Evolutionary conservation across 30 jellyfish, hydroid and myxozoan species (phyloP).

Genomic region (Hydractinia echinata): DNA sequence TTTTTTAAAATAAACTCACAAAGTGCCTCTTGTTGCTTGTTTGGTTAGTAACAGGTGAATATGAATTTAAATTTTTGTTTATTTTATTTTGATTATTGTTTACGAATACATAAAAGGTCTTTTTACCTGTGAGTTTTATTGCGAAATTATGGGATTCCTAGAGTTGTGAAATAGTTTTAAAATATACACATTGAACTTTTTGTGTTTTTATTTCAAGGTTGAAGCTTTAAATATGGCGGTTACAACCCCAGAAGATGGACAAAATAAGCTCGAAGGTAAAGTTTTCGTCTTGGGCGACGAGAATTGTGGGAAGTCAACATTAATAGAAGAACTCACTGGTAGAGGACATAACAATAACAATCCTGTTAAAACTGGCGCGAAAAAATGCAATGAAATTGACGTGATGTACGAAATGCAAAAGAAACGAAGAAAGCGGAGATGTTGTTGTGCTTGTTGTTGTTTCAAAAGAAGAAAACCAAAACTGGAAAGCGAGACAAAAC

Average conservation of each 20-base stretch:
- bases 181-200: too few species aligned
- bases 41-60: too few species aligned
- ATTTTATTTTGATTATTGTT: too few species aligned
- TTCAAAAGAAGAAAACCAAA: neutral
- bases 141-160: too few species aligned
- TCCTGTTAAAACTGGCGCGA: neutral
- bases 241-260: neutral
- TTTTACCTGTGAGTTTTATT: too few species aligned
- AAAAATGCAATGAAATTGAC: neutral
- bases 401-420: neutral
- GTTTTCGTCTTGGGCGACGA: constrained; percentile 17
- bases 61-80: too few species aligned
- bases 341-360: neutral
- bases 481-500: neutral
- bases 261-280: constrained; percentile 7
- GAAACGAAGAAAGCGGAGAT: neutral
- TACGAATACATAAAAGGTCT: too few species aligned
- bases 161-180: too few species aligned
- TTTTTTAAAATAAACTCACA: too few species aligned
- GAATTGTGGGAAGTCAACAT: constrained; percentile 12
- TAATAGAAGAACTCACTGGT: constrained; percentile 12
- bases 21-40: too few species aligned
- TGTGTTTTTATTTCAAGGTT: too few species aligned
- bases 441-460: constrained; percentile 18
- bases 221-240: too few species aligned